Base-by-base conservation (phyloP, 2,113 vertebrate genomes). In the Sciurus niger region DNA sequence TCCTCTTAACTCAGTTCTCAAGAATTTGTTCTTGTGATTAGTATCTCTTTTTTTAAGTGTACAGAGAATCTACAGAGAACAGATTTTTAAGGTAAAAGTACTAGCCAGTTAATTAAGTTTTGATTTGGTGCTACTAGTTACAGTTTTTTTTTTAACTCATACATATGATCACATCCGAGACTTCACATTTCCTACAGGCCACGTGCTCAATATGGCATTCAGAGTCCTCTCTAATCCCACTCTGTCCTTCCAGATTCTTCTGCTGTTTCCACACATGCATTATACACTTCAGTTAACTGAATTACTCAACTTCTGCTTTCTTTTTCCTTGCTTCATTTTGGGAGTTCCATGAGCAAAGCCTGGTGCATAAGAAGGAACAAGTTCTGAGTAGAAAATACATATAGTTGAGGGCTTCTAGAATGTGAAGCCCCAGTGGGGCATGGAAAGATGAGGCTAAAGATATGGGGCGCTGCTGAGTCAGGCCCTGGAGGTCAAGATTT, bases 1-100 rank as follows among this genome's bases (percentile, higher is more conserved):
- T 9, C 13, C 9, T 51, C 58, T 1, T 4, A 82, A 40, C 16
- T 80, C 84, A 85, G 76, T 83, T 40, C 43, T 94, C 55, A 43
- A 86, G 55, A 90, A 74, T 90, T 90, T 74, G 6, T 94, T 96
- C 14, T 89, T 58, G 25, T 46, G 34, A 89, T 82, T 89, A 65
- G 13, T 63, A 90, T 94, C 24, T 95, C 63, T 88, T 25, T 83
- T 90, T 72, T 90, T 86, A 93, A 77, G 78, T 80, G n/a, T 92
- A 48, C 14, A 79, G 43, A 86, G 37, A 90, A 88, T 91, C 67
- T 91, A 14, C 67, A 91, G 60, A 83, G 17, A 96, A 65, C 16
- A 90, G 34, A 88, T 85, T 91, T 20, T 68, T 76, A 67, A 84
- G 68, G 73, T 96, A 80, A 94, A 93, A 86, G 5, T 87, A 95